Evolutionary conservation across 1,140 invertebrate species (phyloP).

Genomic region (Heliconius hewitsoni): DNA sequence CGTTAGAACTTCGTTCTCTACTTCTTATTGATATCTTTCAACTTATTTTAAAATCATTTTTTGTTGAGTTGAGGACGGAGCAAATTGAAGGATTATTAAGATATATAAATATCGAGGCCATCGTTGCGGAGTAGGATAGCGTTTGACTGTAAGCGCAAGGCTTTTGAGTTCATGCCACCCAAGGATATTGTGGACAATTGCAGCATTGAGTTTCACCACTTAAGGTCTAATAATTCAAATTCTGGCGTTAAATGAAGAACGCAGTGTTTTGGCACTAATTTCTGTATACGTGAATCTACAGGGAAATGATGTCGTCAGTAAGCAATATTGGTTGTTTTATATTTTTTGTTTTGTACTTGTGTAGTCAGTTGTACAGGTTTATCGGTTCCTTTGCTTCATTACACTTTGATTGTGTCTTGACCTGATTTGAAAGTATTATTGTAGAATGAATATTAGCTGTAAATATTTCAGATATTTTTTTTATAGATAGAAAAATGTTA

Average conservation of each 20-base stretch:
- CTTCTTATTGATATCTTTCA: not conserved
- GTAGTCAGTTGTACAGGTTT: not conserved
- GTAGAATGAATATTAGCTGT: not conserved
- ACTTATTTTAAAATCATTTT: not conserved
- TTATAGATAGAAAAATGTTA: not conserved
- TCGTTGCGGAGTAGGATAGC: no score
- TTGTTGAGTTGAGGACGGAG: no score
- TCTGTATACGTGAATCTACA: no score
- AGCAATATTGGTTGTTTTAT: not conserved
- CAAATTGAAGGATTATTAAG: no score
- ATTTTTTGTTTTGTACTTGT: not conserved
- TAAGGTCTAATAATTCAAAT: no score
- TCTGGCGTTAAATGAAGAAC: no score
- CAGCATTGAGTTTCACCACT: no score
- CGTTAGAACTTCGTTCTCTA: not conserved
- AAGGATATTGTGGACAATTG: no score
- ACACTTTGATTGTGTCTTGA: conserved; percentile 5
- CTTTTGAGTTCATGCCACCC: no score
- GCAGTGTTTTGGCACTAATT: no score
- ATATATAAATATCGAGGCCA: no score
- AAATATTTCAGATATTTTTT: not conserved
- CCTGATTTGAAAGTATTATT: conserved; percentile 8
- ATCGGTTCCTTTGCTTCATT: conserved; percentile 5
- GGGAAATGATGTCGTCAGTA: not conserved
- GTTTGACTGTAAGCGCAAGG: no score